Percentiles rank a stretch among this genome's conserved stretches.
These are phyloP conservation scores for Busseola fusca DNA, from an alignment of 2,888 invertebrate species.

Conservation along the genomic window DNA sequence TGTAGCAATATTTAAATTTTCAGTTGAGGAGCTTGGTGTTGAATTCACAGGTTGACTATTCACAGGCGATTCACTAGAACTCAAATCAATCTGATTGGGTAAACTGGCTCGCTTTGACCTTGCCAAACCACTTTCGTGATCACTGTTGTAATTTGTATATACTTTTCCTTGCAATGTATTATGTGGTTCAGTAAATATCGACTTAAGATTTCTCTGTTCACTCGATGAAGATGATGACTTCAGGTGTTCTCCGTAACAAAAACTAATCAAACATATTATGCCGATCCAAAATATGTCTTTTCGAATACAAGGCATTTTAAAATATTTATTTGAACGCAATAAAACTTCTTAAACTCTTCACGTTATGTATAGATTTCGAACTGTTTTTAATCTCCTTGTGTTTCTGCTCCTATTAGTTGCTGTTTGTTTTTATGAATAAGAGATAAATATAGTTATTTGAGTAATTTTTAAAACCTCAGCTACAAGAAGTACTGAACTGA, in stretches of 20 bases:
- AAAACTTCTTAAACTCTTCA: constrained; percentile 12
- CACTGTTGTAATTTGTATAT: constrained; percentile 27
- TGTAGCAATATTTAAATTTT: constrained; percentile 73
- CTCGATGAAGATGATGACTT: constrained; percentile 34
- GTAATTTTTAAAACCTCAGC: neutral
- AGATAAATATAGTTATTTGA: neutral
- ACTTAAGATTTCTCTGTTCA: constrained; percentile 32
- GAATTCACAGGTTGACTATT: constrained; percentile 61
- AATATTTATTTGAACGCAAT: neutral
- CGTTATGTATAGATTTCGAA: constrained; percentile 6
- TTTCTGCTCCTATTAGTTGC: neutral
- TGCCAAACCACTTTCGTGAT: constrained; percentile 60
- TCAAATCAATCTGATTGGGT: constrained; percentile 69
- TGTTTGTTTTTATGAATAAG: neutral
- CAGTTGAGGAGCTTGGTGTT: constrained; percentile 72
- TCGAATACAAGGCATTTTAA: constrained; percentile 52
- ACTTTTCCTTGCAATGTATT: constrained; percentile 30
- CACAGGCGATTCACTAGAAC: constrained; percentile 75
- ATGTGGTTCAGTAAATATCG: constrained; percentile 21
- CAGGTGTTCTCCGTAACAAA: constrained; percentile 57
- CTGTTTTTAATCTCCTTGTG: neutral
- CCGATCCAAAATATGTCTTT: constrained; percentile 66
- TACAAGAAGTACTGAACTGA: neutral
- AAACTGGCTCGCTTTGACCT: constrained; percentile 77
- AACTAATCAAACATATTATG: constrained; percentile 56